Evolutionary conservation across 2,797 vertebrate genomes (phyloP), one percentile per base, ranked within the genome.

Genomic region (Poeciliopsis paucimaculata): DNA sequence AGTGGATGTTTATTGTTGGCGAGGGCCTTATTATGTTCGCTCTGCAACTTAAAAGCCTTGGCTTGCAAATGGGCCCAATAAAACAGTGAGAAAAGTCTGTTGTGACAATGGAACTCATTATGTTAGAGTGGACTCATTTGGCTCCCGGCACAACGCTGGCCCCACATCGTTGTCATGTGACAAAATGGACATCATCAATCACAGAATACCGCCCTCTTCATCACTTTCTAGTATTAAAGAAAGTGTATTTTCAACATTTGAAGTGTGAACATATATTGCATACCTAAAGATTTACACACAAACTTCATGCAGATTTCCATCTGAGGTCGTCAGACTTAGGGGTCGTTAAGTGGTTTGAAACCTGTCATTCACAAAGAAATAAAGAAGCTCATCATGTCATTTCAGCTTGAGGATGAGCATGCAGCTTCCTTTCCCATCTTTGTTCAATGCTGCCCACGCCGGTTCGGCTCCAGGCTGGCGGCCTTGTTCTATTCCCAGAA

Each of bases 21-120:
- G 77, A 31, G 87, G 86, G 87, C 89, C 86, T 89, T 91, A 87
- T 93, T 93, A 89, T 90, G 92, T 94, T 94, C 92, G 88, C 91
- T 84, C 85, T 85, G 92, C 91, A 89, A 91, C 93, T 92, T 94
- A 93, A 95, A 95, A 95, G 94, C 93, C 87, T 84, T 83, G 88
- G 4, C 76, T 88, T 83, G 87, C 87, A 88, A 93, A 91, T 89
- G 89, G 87, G 86, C 85, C 81, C 92, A 84, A 92, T 94, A 92
- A 95, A 94, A 92, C 85, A 85, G 89, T 88, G 89, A 89, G 90
- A 92, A 92, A 89, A 85, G 90, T 85, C 85, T 84, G 84, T 87
- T 87, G 86, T 79, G 85, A 93, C 91, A 91, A 91, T 88, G 76
- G 88, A 88, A 80, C 86, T 79, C 85, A 85, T 89, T 92, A 90